These are phyloP conservation scores for Sminthopsis crassicaudata DNA, from an alignment of 2,113 vertebrate species.

Conservation along the genomic window DNA sequence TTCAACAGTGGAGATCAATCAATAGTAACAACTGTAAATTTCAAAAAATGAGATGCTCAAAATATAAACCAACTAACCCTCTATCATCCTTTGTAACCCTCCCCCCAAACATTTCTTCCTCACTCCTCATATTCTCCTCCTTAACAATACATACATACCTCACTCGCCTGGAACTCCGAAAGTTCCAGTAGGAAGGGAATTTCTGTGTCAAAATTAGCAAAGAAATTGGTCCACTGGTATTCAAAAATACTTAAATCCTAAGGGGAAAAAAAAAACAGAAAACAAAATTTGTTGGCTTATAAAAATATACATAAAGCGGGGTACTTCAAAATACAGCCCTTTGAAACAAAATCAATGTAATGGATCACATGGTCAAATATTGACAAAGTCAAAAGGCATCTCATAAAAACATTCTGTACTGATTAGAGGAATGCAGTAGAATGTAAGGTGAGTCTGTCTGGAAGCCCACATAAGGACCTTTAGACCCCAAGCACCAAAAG, in stretches of 20 bases:
- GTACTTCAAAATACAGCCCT: slow-evolving; percentile 36
- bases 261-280: slow-evolving; percentile 47
- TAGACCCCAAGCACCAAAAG: not conserved
- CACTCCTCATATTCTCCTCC: not conserved
- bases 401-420: not conserved
- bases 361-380: not conserved
- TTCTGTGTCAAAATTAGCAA: slow-evolving; percentile 94
- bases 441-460: not conserved
- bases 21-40: not conserved
- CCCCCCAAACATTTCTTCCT: not conserved
- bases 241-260: slow-evolving; percentile 93
- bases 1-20: not conserved
- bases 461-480: not conserved
- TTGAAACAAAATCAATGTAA: not conserved
- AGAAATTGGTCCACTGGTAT: slow-evolving; percentile 94
- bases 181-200: slow-evolving; percentile 95
- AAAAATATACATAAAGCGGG: slow-evolving; percentile 23
- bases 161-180: slow-evolving; percentile 95
- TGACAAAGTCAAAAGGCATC: not conserved
- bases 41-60: not conserved
- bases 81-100: not conserved
- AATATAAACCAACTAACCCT: slow-evolving; percentile 25
- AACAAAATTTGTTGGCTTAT: slow-evolving; percentile 10
- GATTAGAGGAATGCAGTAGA: not conserved
- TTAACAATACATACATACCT: slow-evolving; percentile 85